Base-by-base conservation (phyloP, 1,140 invertebrate genomes). In the Archegozetes longisetosus region DNA sequence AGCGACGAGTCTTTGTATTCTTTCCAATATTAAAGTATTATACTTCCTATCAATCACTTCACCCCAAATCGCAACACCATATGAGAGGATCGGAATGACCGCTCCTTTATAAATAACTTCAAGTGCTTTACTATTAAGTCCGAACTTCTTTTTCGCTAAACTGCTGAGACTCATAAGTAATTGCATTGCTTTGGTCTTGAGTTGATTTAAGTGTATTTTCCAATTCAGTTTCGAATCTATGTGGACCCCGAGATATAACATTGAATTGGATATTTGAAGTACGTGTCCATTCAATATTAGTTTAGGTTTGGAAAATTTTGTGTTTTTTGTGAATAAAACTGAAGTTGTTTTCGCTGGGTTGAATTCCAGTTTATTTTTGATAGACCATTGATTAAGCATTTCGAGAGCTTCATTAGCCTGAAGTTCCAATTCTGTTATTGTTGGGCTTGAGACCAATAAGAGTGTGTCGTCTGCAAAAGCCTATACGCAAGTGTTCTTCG, bases 391-490 rank as follows among this genome's bases (percentile, higher is more conserved):
- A 9, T 6, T 6, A 24, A 60, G 62, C 23, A 13, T 24, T 14
- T 61, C 58, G 12, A 60, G 20, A 6, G 58, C 59, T 6, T 6
- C 24, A n/a, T 60, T 61, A 14, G 28, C 24, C 9, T 4, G 6
- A 14, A 13, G 13, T 24, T 28, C 9, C 4, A 63, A n/a, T 6
- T 6, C 24, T 4, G 62, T 13, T 17, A 62, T 12, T 32, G 13
- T 62, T 20, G 9, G 6, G 17, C 12, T 6, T 9, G 13, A 9
- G 26, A 4, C 9, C 9, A 60, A 17, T 14, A 60, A 24, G 23
- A 60, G n/a, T 20, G 14, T 14, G 25, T 60, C 58, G 24, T 60
- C 58, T 12, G 58, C 58, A 60, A 60, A 60, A 6, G 58, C 59
- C 22, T 14, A 20, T 4, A 60, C 20, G 9, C 46, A 4, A 25